A percentile compares a stretch with the other conserved stretches of the same genome.
Evolutionary conservation across 1,140 invertebrate genomes (phyloP).

Genomic region (Pogonomyrmex barbatus): DNA sequence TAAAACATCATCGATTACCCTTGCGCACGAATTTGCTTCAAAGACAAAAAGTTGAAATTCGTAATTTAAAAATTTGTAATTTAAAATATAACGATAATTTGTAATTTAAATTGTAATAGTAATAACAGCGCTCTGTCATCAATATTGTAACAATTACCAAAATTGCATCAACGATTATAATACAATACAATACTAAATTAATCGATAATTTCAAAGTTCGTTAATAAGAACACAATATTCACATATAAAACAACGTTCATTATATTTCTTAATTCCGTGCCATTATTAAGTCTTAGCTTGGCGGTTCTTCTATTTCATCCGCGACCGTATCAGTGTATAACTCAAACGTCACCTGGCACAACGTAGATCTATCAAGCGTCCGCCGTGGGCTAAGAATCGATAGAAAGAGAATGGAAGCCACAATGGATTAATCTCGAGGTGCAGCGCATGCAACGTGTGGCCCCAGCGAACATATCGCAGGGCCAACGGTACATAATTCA

Average conservation of each 20-base stretch:
- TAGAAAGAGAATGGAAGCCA: conserved; percentile 73
- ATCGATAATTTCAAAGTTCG: not conserved
- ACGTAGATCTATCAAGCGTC: conserved; percentile 77
- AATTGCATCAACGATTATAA: conserved; percentile 1
- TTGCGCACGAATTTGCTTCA: not conserved
- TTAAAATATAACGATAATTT: not conserved
- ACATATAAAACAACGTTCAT: not conserved
- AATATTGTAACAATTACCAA: not conserved
- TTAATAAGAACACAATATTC: not conserved
- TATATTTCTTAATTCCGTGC: not conserved
- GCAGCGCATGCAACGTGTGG: conserved; percentile 63
- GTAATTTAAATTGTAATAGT: not conserved
- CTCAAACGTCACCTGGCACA: conserved; percentile 69
- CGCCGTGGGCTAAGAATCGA: conserved; percentile 56
- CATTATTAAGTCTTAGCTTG: not conserved
- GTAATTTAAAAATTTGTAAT: not conserved
- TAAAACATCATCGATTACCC: not conserved
- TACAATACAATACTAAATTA: no score
- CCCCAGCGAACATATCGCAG: conserved; percentile 61
- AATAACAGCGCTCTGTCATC: not conserved
- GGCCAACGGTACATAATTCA: conserved; percentile 74
- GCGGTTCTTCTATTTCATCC: conserved; percentile 59
- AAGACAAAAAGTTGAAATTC: not conserved
- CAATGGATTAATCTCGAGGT: conserved; percentile 77
- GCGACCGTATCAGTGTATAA: conserved; percentile 67